Conservation (phyloP, 2,888 invertebrate species). For the Trissoscelio sp. region DNA sequence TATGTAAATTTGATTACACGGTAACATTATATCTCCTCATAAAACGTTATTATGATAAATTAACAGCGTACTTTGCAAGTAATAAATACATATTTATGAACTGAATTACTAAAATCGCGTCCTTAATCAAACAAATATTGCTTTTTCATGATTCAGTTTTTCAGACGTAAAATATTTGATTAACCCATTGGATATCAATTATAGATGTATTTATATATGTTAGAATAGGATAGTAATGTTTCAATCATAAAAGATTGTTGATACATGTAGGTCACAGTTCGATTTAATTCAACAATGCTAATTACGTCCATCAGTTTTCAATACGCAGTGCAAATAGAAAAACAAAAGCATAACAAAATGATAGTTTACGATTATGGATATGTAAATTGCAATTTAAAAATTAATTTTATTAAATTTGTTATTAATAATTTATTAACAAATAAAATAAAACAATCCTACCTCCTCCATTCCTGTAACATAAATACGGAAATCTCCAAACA, state of each 20-base stretch:
- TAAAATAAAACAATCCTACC: no score
- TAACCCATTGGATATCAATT: slow-evolving; percentile 21
- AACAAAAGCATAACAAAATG: no score
- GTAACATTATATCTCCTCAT: slow-evolving; percentile 35
- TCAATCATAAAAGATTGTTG: not conserved
- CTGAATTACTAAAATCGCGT: slow-evolving; percentile 33
- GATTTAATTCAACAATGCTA: slow-evolving; percentile 19
- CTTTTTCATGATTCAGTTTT: slow-evolving; percentile 7
- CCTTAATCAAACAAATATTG: slow-evolving; percentile 27
- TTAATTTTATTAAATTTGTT: no score
- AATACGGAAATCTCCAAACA: slow-evolving; percentile 94
- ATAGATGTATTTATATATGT: not conserved
- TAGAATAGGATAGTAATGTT: not conserved
- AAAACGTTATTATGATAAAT: slow-evolving; percentile 61
- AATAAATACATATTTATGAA: slow-evolving; percentile 58
- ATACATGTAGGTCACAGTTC: not conserved
- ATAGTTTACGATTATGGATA: no score
- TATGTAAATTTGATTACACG: slow-evolving; percentile 60
- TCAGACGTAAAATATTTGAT: slow-evolving; percentile 21
- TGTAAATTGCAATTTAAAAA: no score
- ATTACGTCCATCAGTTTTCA: slow-evolving; percentile 8
- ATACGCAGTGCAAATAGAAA: not conserved
- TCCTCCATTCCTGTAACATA: slow-evolving; percentile 94
- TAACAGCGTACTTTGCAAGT: slow-evolving; percentile 44
- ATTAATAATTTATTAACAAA: no score